These are phyloP conservation scores for Drosophila murphyi DNA, from an alignment of 1,140 invertebrate genomes.

Conservation along the genomic window DNA sequence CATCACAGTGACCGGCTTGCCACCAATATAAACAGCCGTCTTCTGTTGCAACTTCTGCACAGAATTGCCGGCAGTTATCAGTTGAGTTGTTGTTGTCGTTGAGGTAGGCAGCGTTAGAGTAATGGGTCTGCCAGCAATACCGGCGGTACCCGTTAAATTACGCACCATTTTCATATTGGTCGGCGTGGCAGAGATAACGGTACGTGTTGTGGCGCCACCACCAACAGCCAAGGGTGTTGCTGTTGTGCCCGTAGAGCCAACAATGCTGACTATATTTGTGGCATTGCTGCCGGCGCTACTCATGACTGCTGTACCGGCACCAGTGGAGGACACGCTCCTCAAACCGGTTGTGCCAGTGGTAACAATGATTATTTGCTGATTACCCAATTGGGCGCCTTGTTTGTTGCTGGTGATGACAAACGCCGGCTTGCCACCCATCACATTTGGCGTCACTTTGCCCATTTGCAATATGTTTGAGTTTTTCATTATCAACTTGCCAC, in stretches of 20 bases:
- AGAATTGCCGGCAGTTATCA: slow-evolving; percentile 11
- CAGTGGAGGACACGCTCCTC: slow-evolving; percentile 80
- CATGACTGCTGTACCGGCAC: slow-evolving; percentile 79
- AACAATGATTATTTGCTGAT: slow-evolving; percentile 90
- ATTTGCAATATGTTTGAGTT: slow-evolving; percentile 89
- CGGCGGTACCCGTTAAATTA: slow-evolving; percentile 82
- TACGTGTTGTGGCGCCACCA: slow-evolving; percentile 69
- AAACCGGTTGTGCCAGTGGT: slow-evolving; percentile 87
- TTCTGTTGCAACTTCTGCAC: slow-evolving; percentile 84
- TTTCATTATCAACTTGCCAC: slow-evolving; percentile 88
- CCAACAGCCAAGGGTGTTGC: slow-evolving; percentile 61
- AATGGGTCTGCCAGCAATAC: slow-evolving; percentile 87
- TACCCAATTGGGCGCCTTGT: slow-evolving; percentile 85
- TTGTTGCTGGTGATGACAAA: slow-evolving; percentile 84
- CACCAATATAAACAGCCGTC: slow-evolving; percentile 87
- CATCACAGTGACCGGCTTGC: slow-evolving; percentile 89
- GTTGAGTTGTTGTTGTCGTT: slow-evolving; percentile 7
- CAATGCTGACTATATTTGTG: neutral
- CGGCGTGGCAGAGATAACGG: slow-evolving; percentile 76
- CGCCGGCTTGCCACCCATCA: slow-evolving; percentile 77
- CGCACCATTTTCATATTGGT: slow-evolving; percentile 89
- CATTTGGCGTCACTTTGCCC: slow-evolving; percentile 85
- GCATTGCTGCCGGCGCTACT: slow-evolving; percentile 86
- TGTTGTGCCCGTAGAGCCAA: slow-evolving; percentile 84
- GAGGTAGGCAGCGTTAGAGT: slow-evolving; percentile 88